Conservation (phyloP, 2,113 vertebrate species). For the Protobothrops flavoviridis region DNA sequence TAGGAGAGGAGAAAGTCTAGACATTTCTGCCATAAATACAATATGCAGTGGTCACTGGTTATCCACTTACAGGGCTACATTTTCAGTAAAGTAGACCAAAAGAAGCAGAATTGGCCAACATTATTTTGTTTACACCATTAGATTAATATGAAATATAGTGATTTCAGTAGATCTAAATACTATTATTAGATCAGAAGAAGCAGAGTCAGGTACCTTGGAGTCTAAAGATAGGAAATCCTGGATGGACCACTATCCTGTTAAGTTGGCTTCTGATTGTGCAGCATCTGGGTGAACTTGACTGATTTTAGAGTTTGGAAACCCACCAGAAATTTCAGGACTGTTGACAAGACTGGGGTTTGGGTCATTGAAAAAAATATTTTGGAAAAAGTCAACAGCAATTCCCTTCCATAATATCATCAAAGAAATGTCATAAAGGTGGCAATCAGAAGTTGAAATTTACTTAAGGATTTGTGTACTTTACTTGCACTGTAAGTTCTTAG, state of each 20-base stretch:
- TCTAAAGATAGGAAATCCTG: not conserved
- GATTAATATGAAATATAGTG: not conserved
- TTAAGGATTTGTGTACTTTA: not conserved
- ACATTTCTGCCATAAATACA: not conserved
- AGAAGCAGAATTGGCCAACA: not conserved
- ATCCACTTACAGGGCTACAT: not conserved
- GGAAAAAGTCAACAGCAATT: not conserved
- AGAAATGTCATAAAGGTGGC: not conserved
- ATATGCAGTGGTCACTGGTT: not conserved
- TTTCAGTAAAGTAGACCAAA: not conserved
- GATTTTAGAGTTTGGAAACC: not conserved
- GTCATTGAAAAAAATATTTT: not conserved
- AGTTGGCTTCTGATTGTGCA: not conserved
- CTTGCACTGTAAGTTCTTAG: not conserved
- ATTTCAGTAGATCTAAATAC: not conserved
- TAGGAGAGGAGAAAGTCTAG: not conserved
- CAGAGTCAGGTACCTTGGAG: not conserved
- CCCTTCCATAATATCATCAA: not conserved
- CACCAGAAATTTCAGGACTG: not conserved
- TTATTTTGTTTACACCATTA: not conserved
- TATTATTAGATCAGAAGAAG: not conserved
- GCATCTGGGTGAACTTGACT: not conserved
- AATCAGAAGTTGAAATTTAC: not conserved
- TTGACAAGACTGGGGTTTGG: not conserved
- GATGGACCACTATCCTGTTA: not conserved